Conservation (phyloP, 2,888 invertebrate genomes). For the Blera fallax region DNA sequence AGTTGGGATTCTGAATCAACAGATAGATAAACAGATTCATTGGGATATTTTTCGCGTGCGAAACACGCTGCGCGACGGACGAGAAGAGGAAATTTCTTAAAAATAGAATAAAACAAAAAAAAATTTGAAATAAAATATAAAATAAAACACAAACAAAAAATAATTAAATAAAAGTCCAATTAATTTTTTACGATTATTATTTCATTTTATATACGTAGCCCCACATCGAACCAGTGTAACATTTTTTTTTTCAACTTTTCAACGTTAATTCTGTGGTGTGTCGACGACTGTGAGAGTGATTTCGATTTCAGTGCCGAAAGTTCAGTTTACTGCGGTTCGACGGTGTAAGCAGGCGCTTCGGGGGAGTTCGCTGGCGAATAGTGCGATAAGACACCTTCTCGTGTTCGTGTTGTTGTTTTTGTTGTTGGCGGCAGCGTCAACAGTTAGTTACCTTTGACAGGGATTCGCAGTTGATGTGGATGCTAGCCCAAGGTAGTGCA, state of each 20-base stretch:
- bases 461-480: conserved; percentile 15
- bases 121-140: conserved; percentile 8
- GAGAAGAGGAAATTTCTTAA: not conserved
- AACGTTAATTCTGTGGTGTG: conserved; percentile 39
- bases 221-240: conserved; percentile 31
- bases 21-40: conserved; percentile 70
- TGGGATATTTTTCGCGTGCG: conserved; percentile 44
- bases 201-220: conserved; percentile 12
- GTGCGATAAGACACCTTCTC: conserved; percentile 51
- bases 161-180: conserved; percentile 47
- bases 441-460: conserved; percentile 18
- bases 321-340: conserved; percentile 57
- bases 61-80: conserved; percentile 13
- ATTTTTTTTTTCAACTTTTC: conserved; percentile 23
- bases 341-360: conserved; percentile 62
- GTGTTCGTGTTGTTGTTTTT: conserved; percentile 22
- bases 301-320: conserved; percentile 59
- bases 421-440: conserved; percentile 9
- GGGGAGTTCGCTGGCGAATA: conserved; percentile 37
- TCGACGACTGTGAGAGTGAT: conserved; percentile 52
- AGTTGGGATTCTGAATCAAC: conserved; percentile 71
- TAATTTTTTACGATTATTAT: conserved; percentile 34
- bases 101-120: not conserved
- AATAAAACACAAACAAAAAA: conserved; percentile 18
- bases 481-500: conserved; percentile 5